Evolutionary conservation across 2,113 vertebrate species (phyloP), one percentile per base, ranked within the genome.

Genomic region (Caranx ignobilis): DNA sequence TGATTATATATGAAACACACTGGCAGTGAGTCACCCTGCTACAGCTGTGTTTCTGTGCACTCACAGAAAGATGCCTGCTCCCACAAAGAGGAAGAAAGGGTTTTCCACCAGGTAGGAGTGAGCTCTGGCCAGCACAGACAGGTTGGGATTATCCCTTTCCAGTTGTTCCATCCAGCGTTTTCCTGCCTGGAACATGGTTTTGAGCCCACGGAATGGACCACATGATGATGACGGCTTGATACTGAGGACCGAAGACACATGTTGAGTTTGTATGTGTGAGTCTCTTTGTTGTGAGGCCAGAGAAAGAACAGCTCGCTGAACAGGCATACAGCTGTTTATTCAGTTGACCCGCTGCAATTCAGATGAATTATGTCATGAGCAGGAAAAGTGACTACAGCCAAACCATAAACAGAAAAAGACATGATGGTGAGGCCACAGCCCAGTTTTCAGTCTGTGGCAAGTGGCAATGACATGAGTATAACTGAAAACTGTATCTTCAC

Each of bases 81-180:
- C 8, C 5, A 97, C 63, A 86, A 98, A 97, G n/a, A 97, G 72
- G 87, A 97, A 94, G 76, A 95, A 67, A 0, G 96, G 94, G 11
- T 96, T 96, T 80, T 98, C 96, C 93, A 99, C 83, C 60, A 99
- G 88, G 79, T 96, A 88, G 3, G 87, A 82, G 81, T 96, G 90
- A 59, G 93, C 84, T 90, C 90, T 95, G 59, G 93, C 35, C 12
- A 99, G 81, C 96, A 96, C 94, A 3, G 90, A 84, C 50, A 97
- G 79, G 1, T 90, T 77, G 0, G 94, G 93, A 71, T 95, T 95
- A 0, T 82, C 77, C 3, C 55, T 10, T 82, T 96, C 95, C 91
- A 98, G 90, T 13, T 85, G 26, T 0, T 80, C 37, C 54, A 96
- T 72, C 96, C 96, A 99, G 0, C 2, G 77, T 32, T 96, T 96